phyloP scores from a whole-genome alignment of 92 coral and sea anemone species.

The Actinostola sp. region DNA sequence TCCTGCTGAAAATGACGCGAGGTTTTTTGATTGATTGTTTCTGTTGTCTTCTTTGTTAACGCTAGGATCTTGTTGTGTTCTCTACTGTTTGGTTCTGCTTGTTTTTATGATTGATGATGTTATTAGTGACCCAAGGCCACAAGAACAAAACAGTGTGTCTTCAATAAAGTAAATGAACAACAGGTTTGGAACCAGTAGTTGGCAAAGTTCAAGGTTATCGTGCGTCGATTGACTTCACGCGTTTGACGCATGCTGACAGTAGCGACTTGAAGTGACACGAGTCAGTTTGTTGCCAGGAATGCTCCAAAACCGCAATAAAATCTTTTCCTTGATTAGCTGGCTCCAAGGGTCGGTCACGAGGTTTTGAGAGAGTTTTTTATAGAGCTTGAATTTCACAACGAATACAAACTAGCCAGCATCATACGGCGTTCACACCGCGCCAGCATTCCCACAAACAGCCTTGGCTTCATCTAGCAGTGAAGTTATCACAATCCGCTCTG shows the following conservation, averaged over 20 bases:
- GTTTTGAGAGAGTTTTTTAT: background rate
- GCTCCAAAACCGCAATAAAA: conserved; percentile 22
- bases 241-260: conserved; percentile 23
- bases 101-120: too few relatives aligned
- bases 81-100: too few relatives aligned
- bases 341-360: conserved; percentile 30
- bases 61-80: too few relatives aligned
- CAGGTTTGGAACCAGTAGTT: background rate
- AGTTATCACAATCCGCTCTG: background rate
- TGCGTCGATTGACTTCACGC: background rate
- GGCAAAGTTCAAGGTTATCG: conserved; percentile 31
- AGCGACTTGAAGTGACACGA: conserved; percentile 24
- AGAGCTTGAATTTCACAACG: conserved; percentile 12
- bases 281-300: conserved; percentile 32
- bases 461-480: background rate
- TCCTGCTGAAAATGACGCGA: too few relatives aligned
- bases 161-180: background rate
- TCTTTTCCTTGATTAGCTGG: conserved; percentile 30
- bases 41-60: too few relatives aligned
- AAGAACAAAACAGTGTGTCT: background rate
- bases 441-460: background rate
- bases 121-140: too few relatives aligned
- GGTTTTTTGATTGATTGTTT: too few relatives aligned
- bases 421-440: background rate
- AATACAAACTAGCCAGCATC: conserved; percentile 16